A percentile compares a stretch with the other conserved stretches of the same genome.
These are phyloP conservation scores for Sesamia inferens DNA, from an alignment of 2,888 invertebrate genomes.

Conservation along the genomic window DNA sequence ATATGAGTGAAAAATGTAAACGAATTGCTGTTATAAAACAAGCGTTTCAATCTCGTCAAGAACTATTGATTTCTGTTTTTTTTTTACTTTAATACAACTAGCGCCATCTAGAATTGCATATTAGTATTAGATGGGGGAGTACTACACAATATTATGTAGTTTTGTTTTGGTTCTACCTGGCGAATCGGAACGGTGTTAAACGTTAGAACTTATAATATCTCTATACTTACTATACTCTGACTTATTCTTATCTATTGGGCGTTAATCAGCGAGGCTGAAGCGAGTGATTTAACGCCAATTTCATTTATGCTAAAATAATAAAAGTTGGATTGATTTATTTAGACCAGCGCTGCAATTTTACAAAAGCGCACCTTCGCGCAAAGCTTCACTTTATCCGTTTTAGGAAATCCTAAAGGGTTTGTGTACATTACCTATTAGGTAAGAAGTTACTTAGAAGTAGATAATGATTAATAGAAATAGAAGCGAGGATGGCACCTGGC, in stretches of 20 bases:
- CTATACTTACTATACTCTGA: too few relatives aligned
- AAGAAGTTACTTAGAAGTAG: neutral
- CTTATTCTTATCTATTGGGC: too few relatives aligned
- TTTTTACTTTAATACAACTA: neutral
- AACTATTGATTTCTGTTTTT: neutral
- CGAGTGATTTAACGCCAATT: neutral
- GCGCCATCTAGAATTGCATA: slow-evolving; percentile 36
- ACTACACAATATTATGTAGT: too few relatives aligned
- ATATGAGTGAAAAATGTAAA: neutral
- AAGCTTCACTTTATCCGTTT: neutral
- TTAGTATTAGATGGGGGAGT: neutral
- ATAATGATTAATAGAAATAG: neutral
- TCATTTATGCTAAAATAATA: neutral
- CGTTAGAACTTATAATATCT: too few relatives aligned
- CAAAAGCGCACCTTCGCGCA: neutral
- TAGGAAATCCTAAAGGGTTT: neutral
- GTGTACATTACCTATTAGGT: too few relatives aligned
- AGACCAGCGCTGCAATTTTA: neutral
- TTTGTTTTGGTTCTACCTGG: neutral
- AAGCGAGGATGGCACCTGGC: neutral
- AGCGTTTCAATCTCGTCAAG: neutral
- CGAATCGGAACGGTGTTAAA: neutral
- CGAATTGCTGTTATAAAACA: neutral
- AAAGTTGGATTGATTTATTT: neutral
- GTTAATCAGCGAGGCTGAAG: neutral